Evolutionary conservation across 1,140 invertebrate species (phyloP), one percentile per base, ranked within the genome.

Genomic region (Ericerus pela): DNA sequence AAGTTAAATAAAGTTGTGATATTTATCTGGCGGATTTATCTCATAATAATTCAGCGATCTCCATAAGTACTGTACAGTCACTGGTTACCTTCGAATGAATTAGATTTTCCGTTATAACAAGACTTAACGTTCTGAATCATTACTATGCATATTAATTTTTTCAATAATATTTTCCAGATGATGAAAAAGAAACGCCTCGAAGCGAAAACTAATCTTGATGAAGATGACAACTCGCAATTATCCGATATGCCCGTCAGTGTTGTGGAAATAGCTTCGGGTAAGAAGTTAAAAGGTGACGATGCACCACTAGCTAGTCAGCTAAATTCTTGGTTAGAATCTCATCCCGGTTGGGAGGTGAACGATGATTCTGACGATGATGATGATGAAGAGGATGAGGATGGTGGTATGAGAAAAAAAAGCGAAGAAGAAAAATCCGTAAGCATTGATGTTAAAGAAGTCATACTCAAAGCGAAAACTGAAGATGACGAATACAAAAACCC

Each of bases 231-330:
- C 59, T 81, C 76, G 33, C 79, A 81, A 61, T 79, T 78, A 18
- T 84, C 84, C 8, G 85, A 91, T 62, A 71, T 78, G 55, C 78
- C 80, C 27, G 81, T 97, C 14, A 80, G 81, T 64, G 90, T 98
- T 2, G 79, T 93, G 53, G 92, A 99, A 67, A 80, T 80, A 14
- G 76, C 81, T 27, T 93, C 90, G 18, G 92, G 88, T 38, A 57
- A 47, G 53, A 51, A 51, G 11, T 38, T 60, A 8, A 53, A 47
- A 59, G 93, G 91, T 1, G 87, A 92, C 47, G 89, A 96, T 47
- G 93, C 93, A 18, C 96, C 94, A 2, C 67, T 89, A 55, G 75
- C 91, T 54, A 87, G 84, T 62, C 85, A 97, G 65, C 69, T 98
- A 20, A 85, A 91, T 59, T 76, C 80, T 38, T 90, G 84, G 76